Percentiles rank a stretch among this genome's conserved stretches.
phyloP scores from a whole-genome alignment of 2,888 invertebrate species.

The Endotricha flammealis region DNA sequence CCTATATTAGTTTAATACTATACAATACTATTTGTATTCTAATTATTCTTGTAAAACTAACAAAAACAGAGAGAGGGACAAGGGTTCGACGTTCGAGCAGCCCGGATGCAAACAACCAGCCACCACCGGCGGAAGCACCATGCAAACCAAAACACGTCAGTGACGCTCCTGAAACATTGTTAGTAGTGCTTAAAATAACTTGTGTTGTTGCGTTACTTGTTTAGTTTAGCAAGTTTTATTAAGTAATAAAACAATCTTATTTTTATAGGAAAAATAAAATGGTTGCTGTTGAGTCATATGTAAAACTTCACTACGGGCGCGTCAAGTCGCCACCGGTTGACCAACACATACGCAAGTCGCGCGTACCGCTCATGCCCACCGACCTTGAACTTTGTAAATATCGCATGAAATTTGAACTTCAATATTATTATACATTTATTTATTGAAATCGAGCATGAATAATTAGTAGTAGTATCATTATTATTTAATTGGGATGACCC shows the following conservation, averaged over 20 bases:
- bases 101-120: constrained; percentile 24
- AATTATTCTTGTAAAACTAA: no score
- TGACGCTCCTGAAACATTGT: neutral
- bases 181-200: neutral
- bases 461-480: no score
- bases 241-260: no score
- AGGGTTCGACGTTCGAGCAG: constrained; percentile 33
- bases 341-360: constrained; percentile 29
- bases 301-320: constrained; percentile 42
- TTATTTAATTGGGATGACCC: no score
- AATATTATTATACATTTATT: no score
- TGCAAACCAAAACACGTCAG: constrained; percentile 27
- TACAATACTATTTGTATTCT: no score
- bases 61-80: constrained; percentile 24
- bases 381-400: constrained; percentile 43
- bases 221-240: no score
- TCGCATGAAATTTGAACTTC: no score
- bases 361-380: constrained; percentile 44
- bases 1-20: no score
- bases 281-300: constrained; percentile 51
- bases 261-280: constrained; percentile 41
- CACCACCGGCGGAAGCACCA: constrained; percentile 21
- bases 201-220: constrained; percentile 5
- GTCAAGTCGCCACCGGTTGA: constrained; percentile 18
- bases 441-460: no score